phyloP scores from a whole-genome alignment of 2,797 vertebrate species.

The Aselliscus stoliczkanus region DNA sequence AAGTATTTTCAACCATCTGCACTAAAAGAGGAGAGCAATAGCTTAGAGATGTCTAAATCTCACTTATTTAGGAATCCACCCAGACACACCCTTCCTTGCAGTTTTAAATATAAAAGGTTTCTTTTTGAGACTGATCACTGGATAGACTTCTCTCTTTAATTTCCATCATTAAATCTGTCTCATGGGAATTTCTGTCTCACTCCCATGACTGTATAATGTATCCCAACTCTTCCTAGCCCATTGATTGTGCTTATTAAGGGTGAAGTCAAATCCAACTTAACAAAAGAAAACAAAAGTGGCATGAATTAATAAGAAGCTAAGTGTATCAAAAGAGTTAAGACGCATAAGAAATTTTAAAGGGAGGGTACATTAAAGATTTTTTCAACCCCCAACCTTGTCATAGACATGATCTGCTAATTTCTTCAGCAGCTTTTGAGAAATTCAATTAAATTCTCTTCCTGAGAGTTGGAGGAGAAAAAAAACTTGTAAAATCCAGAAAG shows the following conservation, averaged over 20 bases:
- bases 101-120: background rate
- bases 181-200: background rate
- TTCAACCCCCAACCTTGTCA: background rate
- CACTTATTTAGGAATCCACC: background rate
- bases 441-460: background rate
- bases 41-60: background rate
- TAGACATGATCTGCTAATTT: background rate
- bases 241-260: background rate
- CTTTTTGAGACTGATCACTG: background rate
- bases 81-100: background rate
- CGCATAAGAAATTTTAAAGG: background rate
- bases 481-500: background rate
- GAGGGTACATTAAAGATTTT: background rate
- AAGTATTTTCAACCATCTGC: background rate
- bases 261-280: background rate
- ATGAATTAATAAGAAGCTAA: background rate
- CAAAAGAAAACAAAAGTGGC: background rate
- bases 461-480: background rate
- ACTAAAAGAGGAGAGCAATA: background rate
- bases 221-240: background rate
- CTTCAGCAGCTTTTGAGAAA: background rate
- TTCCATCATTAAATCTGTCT: background rate
- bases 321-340: background rate
- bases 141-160: background rate
- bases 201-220: background rate